phyloP scores from a whole-genome alignment of 2,888 invertebrate genomes.

The Aethes cnicana region DNA sequence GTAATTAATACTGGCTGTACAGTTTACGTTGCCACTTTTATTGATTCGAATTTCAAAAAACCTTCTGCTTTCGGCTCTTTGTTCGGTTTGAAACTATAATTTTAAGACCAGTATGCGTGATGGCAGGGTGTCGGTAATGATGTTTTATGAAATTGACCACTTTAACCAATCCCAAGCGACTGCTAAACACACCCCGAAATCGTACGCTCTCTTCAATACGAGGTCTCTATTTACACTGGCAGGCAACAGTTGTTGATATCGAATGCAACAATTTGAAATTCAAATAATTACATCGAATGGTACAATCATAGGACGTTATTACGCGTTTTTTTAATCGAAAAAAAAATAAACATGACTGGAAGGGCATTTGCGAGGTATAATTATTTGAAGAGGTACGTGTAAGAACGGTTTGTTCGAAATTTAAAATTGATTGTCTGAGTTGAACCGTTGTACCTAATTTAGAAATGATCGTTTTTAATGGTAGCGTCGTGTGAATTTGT shows the following conservation, averaged over 20 bases:
- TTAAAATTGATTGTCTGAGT: constrained; percentile 10
- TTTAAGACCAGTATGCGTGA: constrained; percentile 60
- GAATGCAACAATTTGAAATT: constrained; percentile 56
- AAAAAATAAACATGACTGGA: constrained; percentile 50
- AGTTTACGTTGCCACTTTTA: constrained; percentile 55
- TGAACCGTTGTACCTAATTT: constrained; percentile 38
- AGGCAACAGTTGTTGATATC: constrained; percentile 66
- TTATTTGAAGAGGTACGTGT: constrained; percentile 40
- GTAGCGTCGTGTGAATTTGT: constrained; percentile 61
- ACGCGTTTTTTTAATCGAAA: constrained; percentile 61
- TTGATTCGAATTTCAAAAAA: constrained; percentile 43
- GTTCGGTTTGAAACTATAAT: constrained; percentile 62
- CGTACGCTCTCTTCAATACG: constrained; percentile 41
- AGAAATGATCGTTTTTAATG: constrained; percentile 54
- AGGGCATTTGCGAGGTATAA: constrained; percentile 47
- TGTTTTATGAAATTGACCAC: constrained; percentile 58
- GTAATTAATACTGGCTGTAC: constrained; percentile 54
- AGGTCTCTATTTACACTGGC: constrained; percentile 47
- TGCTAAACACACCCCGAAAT: constrained; percentile 38
- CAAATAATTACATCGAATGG: constrained; percentile 54
- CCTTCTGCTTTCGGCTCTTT: constrained; percentile 56
- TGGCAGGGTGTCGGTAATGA: constrained; percentile 49
- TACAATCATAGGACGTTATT: constrained; percentile 57
- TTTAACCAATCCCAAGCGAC: constrained; percentile 50
- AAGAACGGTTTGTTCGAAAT: constrained; percentile 19